phyloP scores from a whole-genome alignment of 2,888 invertebrate species.

The Zeuzera pyrina region DNA sequence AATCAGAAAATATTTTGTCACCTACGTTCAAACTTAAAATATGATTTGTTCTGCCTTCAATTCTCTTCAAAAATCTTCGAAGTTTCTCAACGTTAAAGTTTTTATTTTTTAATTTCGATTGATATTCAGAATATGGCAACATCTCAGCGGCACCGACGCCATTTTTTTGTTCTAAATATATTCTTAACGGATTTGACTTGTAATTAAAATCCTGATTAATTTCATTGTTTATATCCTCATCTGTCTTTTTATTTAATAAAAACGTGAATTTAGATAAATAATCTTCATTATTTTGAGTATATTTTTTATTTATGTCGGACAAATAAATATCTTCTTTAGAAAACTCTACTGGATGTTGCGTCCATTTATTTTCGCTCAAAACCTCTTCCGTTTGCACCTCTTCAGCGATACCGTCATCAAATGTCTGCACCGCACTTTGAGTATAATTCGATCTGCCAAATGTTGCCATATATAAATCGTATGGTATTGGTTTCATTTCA shows the following conservation, averaged over 20 bases:
- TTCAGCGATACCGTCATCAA: conserved; percentile 51
- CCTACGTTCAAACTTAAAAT: conserved; percentile 40
- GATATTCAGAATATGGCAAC: conserved; percentile 43
- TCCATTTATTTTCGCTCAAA: conserved; percentile 44
- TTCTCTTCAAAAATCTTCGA: conserved; percentile 45
- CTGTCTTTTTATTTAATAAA: conserved; percentile 22
- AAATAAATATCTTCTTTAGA: conserved; percentile 34
- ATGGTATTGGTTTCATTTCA: conserved; percentile 65
- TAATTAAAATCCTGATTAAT: conserved; percentile 30
- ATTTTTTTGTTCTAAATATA: conserved; percentile 59
- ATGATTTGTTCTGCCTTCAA: conserved; percentile 37
- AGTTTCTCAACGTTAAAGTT: conserved; percentile 33
- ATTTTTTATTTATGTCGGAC: conserved; percentile 22
- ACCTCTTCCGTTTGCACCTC: conserved; percentile 57
- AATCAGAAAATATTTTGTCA: conserved; percentile 26
- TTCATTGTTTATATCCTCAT: conserved; percentile 18
- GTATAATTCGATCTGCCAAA: conserved; percentile 38
- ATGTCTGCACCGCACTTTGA: conserved; percentile 54
- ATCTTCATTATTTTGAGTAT: conserved; percentile 25
- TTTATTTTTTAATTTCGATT: conserved; percentile 38
- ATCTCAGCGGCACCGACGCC: conserved; percentile 45
- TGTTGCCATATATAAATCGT: conserved; percentile 39
- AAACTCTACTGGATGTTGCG: conserved; percentile 55
- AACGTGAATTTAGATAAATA: conserved; percentile 38
- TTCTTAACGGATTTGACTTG: conserved; percentile 39